A percentile compares a stretch with the other conserved stretches of the same genome.
These are phyloP conservation scores for Phrynocephalus vlangalii DNA, from an alignment of 2,797 vertebrate species.

Conservation along the genomic window DNA sequence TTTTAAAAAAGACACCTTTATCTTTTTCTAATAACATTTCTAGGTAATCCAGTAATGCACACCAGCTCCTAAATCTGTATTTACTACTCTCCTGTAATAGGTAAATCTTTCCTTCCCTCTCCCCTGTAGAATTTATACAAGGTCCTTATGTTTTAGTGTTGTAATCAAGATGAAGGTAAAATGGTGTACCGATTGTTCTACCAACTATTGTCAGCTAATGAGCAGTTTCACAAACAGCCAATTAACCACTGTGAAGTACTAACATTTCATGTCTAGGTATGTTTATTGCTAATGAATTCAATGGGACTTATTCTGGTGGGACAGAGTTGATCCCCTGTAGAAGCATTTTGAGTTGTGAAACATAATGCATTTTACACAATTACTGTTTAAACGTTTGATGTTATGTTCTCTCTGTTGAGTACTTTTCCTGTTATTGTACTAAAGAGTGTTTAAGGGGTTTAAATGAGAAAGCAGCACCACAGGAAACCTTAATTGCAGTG, in stretches of 20 bases:
- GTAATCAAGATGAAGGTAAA: neutral
- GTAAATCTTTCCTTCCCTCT: neutral
- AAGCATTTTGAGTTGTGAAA: too few relatives aligned
- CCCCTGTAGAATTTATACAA: neutral
- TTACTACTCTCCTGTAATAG: neutral
- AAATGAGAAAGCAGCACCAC: too few relatives aligned
- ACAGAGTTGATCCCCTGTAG: too few relatives aligned
- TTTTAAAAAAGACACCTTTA: neutral
- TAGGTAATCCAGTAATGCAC: neutral
- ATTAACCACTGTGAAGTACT: neutral
- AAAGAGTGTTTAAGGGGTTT: too few relatives aligned
- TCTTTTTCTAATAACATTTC: neutral
- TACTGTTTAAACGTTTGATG: too few relatives aligned
- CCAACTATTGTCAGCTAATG: neutral
- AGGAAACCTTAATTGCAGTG: too few relatives aligned
- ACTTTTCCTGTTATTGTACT: too few relatives aligned
- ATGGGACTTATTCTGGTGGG: too few relatives aligned
- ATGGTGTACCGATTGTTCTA: neutral
- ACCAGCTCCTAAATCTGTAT: neutral
- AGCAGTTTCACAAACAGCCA: neutral
- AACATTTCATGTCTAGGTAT: neutral
- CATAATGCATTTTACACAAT: too few relatives aligned
- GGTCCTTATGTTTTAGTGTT: neutral
- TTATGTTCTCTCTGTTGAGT: too few relatives aligned
- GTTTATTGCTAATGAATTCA: neutral